phyloP scores from a whole-genome alignment of 2,113 vertebrate species.

The Ptychochromis oligacanthus region DNA sequence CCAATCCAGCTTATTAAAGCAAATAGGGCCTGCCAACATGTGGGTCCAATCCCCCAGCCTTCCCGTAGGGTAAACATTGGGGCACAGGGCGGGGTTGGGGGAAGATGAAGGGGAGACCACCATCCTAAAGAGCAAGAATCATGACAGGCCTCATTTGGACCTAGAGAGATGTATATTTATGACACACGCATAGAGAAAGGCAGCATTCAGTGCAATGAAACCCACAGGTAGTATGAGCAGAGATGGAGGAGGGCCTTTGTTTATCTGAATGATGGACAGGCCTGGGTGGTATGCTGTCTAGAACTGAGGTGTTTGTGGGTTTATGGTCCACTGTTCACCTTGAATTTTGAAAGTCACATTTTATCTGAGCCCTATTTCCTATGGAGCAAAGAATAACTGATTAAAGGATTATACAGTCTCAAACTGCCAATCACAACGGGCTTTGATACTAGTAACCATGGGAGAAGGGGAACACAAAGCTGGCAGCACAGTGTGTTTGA shows the following conservation, averaged over 20 bases:
- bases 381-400: neutral
- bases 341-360: slow-evolving; percentile 3
- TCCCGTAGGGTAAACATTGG: slow-evolving; percentile 67
- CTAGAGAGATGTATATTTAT: slow-evolving; percentile 61
- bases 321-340: slow-evolving; percentile 26
- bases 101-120: slow-evolving; percentile 47
- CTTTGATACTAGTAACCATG: slow-evolving; percentile 51
- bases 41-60: slow-evolving; percentile 66
- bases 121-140: slow-evolving; percentile 45
- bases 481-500: slow-evolving; percentile 59
- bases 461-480: slow-evolving; percentile 51
- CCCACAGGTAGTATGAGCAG: slow-evolving; percentile 22
- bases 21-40: slow-evolving; percentile 72
- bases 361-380: neutral
- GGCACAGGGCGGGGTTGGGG: slow-evolving; percentile 14
- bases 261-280: slow-evolving; percentile 23
- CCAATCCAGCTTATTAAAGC: slow-evolving; percentile 75
- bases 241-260: slow-evolving; percentile 20
- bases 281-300: neutral
- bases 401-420: neutral
- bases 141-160: slow-evolving; percentile 62
- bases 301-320: slow-evolving; percentile 33
- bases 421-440: slow-evolving; percentile 2
- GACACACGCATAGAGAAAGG: slow-evolving; percentile 41
- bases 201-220: slow-evolving; percentile 40